phyloP scores from a whole-genome alignment of 2,888 invertebrate genomes.

The Drosophila nigritarsus region DNA sequence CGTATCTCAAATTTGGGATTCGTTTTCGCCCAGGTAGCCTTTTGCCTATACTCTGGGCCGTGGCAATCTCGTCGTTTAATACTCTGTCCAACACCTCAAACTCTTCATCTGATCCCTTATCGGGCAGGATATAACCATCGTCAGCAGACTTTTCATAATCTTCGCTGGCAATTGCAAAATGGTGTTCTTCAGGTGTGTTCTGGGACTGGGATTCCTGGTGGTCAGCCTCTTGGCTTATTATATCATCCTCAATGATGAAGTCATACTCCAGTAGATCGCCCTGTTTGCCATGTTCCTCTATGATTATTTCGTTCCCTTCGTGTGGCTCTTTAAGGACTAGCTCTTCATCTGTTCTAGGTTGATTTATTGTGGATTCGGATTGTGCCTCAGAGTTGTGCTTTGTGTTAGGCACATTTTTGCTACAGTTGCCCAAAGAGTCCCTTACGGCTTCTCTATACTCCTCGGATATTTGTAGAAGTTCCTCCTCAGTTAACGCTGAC shows the following conservation, averaged over 20 bases:
- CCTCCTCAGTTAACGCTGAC: constrained; percentile 30
- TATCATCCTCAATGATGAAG: constrained; percentile 40
- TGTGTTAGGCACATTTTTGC: constrained; percentile 1
- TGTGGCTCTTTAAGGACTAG: constrained; percentile 8
- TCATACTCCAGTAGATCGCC: constrained; percentile 41
- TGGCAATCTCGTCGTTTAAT: constrained; percentile 47
- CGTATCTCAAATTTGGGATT: constrained; percentile 40
- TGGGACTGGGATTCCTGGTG: background rate
- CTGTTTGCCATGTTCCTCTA: constrained; percentile 11
- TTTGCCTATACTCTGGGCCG: constrained; percentile 9
- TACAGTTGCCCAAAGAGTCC: constrained; percentile 5
- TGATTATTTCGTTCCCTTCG: constrained; percentile 8
- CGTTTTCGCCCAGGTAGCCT: constrained; percentile 43
- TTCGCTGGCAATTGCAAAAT: constrained; percentile 3
- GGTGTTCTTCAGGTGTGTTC: constrained; percentile 3
- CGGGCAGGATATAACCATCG: constrained; percentile 26
- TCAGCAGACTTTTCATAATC: background rate
- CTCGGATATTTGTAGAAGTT: constrained; percentile 34
- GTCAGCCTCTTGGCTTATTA: constrained; percentile 26
- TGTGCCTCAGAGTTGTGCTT: constrained; percentile 4
- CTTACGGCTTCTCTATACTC: constrained; percentile 35
- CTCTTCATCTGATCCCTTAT: constrained; percentile 45
- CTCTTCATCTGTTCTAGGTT: constrained; percentile 1
- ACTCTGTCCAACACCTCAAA: constrained; percentile 42
- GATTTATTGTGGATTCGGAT: background rate